Conservation (phyloP, 2,797 vertebrate species). For the Octomys mimax region DNA sequence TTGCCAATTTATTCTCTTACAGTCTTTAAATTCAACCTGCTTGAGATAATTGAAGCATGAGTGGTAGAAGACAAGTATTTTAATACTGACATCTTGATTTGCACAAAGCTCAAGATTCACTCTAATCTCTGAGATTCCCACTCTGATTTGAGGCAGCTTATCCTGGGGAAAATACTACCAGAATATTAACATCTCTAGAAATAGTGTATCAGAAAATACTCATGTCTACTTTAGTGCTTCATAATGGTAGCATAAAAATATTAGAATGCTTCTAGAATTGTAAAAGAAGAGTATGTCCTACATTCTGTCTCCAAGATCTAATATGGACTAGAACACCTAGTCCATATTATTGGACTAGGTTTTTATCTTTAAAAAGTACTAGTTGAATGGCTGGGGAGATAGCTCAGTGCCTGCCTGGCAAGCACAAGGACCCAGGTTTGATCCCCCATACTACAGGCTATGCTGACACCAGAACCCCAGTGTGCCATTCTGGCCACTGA, state of each 20-base stretch:
- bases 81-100: slow-evolving; percentile 67
- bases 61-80: slow-evolving; percentile 20
- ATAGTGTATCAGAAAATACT: neutral
- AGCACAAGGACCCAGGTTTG: too few species aligned
- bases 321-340: neutral
- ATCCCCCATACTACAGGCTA: too few species aligned
- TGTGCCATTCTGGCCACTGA: too few species aligned
- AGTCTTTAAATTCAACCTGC: slow-evolving; percentile 55
- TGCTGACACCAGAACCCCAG: too few species aligned
- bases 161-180: neutral
- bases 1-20: neutral
- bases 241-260: slow-evolving; percentile 26
- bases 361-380: neutral
- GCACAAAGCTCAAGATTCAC: neutral
- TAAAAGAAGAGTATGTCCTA: slow-evolving; percentile 5
- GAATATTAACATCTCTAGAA: slow-evolving; percentile 57
- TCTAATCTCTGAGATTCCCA: neutral
- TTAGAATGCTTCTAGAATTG: neutral
- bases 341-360: too few species aligned
- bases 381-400: too few species aligned
- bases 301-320: neutral
- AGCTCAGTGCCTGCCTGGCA: too few species aligned
- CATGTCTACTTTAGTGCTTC: neutral
- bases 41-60: slow-evolving; percentile 45
- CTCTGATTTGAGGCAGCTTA: slow-evolving; percentile 33